A percentile compares a stretch with the other conserved stretches of the same genome.
phyloP scores from a whole-genome alignment of 2,797 vertebrate genomes.

The Saguinus oedipus region DNA sequence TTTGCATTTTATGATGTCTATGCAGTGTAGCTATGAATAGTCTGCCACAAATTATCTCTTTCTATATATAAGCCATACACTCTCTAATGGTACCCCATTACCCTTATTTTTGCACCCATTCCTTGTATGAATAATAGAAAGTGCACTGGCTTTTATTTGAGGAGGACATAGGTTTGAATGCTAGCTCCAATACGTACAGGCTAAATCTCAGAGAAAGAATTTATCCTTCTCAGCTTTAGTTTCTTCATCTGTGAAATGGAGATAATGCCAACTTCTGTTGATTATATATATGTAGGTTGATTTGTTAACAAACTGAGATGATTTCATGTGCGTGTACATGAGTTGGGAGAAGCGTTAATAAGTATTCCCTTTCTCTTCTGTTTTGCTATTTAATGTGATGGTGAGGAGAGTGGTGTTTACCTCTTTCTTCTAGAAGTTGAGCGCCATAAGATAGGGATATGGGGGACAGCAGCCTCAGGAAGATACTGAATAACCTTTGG shows the following conservation, averaged over 20 bases:
- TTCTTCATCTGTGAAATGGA: not conserved
- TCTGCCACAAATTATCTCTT: not conserved
- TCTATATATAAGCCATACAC: not conserved
- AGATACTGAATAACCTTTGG: conserved; percentile 71
- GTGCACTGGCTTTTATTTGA: not conserved
- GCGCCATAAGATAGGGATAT: not conserved
- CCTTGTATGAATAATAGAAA: not conserved
- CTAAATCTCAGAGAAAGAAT: not conserved
- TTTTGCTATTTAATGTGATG: not conserved
- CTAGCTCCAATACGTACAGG: not conserved
- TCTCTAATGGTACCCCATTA: not conserved
- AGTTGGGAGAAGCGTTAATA: not conserved
- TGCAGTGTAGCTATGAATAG: not conserved
- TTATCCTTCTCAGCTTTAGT: not conserved
- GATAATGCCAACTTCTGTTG: not conserved
- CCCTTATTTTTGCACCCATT: not conserved
- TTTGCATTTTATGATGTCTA: conserved; percentile 28
- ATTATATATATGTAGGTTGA: not conserved
- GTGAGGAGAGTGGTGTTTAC: not conserved
- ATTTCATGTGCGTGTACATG: accelerated
- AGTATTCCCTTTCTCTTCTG: not conserved
- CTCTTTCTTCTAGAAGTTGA: not conserved
- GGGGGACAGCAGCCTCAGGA: conserved; percentile 11
- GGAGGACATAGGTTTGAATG: not conserved
- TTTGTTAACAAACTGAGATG: not conserved